Evolutionary conservation across 35 echinoderm and acorn worm genomes (phyloP).

Genomic region (Apostichopus californicus): DNA sequence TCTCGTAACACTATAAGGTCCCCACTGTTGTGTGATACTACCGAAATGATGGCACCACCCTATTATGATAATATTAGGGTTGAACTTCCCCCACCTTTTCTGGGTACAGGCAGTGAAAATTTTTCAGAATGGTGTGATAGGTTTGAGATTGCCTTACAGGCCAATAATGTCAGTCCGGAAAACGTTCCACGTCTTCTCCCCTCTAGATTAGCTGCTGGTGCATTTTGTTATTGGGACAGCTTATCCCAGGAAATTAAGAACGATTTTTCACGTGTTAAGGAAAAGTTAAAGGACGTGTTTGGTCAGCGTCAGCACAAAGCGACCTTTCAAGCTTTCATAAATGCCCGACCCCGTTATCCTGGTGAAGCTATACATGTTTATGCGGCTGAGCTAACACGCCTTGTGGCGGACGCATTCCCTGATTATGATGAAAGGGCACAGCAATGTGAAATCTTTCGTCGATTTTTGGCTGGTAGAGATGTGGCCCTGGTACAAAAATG

Average conservation of each 20-base stretch:
- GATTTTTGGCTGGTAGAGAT: conserved; percentile 20
- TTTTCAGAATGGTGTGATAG: too few species aligned
- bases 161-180: too few species aligned
- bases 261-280: not conserved
- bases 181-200: not conserved
- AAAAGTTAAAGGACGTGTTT: conserved; percentile 7
- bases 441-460: conserved; percentile 14
- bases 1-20: too few species aligned
- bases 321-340: conserved; percentile 12
- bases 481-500: conserved; percentile 4
- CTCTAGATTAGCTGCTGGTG: not conserved
- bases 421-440: conserved; percentile 22
- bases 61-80: too few species aligned
- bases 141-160: too few species aligned
- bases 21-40: too few species aligned
- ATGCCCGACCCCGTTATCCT: not conserved
- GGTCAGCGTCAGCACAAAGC: not conserved
- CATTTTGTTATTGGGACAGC: not conserved
- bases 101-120: too few species aligned
- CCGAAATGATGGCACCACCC: too few species aligned
- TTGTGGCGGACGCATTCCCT: conserved; percentile 41
- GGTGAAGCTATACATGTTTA: conserved; percentile 44
- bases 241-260: not conserved
- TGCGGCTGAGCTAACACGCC: conserved; percentile 3
- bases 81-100: too few species aligned